Conservation (phyloP, 2,113 vertebrate genomes). For the Dipodomys merriami region DNA sequence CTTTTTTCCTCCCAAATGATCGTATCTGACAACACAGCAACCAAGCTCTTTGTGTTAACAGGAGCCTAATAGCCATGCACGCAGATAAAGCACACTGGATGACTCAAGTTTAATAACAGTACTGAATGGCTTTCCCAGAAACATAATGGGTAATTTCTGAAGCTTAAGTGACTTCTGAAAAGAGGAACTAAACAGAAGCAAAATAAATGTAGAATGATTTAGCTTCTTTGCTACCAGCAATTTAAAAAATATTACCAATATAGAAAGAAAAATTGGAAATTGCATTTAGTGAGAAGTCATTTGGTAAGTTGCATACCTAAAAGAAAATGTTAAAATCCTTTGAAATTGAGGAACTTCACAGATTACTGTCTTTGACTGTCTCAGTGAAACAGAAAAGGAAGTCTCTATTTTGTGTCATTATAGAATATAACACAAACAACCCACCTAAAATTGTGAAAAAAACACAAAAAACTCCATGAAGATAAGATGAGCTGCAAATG, state of each 20-base stretch:
- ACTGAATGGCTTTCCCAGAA: conserved; percentile 53
- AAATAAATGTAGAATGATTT: conserved; percentile 69
- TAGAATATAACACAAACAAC: not conserved
- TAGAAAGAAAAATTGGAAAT: conserved; percentile 8
- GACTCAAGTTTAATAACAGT: conserved; percentile 61
- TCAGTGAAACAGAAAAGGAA: not conserved
- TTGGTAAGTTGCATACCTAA: not conserved
- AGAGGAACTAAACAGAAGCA: conserved; percentile 31
- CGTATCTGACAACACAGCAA: conserved; percentile 49
- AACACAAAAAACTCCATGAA: conserved; percentile 16
- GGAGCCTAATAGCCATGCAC: not conserved
- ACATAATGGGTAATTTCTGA: conserved; percentile 53
- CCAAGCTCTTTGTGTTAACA: not conserved
- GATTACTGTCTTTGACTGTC: conserved; percentile 29
- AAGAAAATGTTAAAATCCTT: conserved; percentile 49
- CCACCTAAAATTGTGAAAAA: conserved; percentile 20
- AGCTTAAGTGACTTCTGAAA: conserved; percentile 61
- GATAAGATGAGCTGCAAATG: conserved; percentile 46
- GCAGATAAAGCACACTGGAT: not conserved
- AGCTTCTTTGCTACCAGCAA: conserved; percentile 48
- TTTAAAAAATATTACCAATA: conserved; percentile 54
- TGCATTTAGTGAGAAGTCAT: conserved; percentile 32
- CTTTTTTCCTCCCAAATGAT: not conserved
- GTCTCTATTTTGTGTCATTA: conserved; percentile 26
- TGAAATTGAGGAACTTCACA: conserved; percentile 51